Percentiles rank a stretch among this genome's conserved stretches.
Conservation (phyloP, 2,888 invertebrate species). For the Heteropelma amictum region DNA sequence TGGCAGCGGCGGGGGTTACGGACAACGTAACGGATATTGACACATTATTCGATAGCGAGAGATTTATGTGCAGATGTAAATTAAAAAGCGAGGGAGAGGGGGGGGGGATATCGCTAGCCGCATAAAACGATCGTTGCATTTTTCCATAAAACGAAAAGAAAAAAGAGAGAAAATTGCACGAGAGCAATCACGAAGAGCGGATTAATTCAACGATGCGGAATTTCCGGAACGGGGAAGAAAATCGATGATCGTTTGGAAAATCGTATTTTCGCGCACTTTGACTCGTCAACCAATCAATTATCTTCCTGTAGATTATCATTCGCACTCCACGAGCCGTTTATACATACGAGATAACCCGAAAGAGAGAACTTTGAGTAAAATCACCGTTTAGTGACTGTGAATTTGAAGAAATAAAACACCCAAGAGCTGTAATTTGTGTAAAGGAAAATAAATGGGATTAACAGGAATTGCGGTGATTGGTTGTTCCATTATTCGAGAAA, state of each 20-base stretch:
- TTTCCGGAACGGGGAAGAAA: too few relatives aligned
- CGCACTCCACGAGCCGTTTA: background rate
- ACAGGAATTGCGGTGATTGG: background rate
- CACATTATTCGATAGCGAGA: slow-evolving; percentile 23
- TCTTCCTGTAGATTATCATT: slow-evolving; percentile 22
- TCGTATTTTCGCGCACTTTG: slow-evolving; percentile 8
- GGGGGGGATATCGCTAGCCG: too few relatives aligned
- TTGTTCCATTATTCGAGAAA: too few relatives aligned
- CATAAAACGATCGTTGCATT: too few relatives aligned
- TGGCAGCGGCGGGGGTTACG: slow-evolving; percentile 65
- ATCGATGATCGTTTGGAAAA: slow-evolving; percentile 7
- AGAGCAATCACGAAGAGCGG: too few relatives aligned
- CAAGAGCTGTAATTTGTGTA: slow-evolving; percentile 13
- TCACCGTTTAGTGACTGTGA: background rate
- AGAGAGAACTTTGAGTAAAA: background rate
- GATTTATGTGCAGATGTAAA: slow-evolving; percentile 42
- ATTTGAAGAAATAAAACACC: background rate
- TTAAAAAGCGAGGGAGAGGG: slow-evolving; percentile 4
- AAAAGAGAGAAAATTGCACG: background rate
- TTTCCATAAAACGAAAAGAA: background rate
- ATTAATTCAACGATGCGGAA: too few relatives aligned
- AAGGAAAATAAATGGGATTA: slow-evolving; percentile 6
- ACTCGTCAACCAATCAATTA: slow-evolving; percentile 18
- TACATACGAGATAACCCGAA: background rate
- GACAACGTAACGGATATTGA: slow-evolving; percentile 74